A percentile compares a stretch with the other conserved stretches of the same genome.
Evolutionary conservation across 2,113 vertebrate genomes (phyloP).

Genomic region (Pitta sordida): DNA sequence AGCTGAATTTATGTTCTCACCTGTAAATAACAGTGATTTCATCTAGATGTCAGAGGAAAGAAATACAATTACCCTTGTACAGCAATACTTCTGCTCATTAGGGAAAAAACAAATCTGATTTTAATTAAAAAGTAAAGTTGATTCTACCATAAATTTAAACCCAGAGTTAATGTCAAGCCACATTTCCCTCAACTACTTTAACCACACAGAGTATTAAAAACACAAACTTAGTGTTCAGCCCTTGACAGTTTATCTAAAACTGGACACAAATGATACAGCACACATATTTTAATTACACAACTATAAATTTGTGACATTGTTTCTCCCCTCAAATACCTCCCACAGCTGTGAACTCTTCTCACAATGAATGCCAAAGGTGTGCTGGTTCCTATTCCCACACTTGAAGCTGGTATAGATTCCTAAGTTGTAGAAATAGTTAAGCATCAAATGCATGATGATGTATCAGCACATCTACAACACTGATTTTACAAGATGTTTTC

Average conservation of each 20-base stretch:
- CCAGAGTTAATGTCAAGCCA: not conserved
- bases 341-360: not conserved
- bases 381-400: not conserved
- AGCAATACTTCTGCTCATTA: not conserved
- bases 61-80: not conserved
- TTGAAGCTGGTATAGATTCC: not conserved
- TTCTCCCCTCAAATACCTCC: not conserved
- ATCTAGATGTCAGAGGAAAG: not conserved
- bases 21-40: not conserved
- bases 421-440: conserved; percentile 37
- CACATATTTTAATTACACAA: not conserved
- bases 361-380: not conserved
- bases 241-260: not conserved
- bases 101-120: not conserved
- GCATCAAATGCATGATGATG: conserved; percentile 15
- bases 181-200: not conserved
- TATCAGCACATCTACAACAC: not conserved
- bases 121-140: not conserved
- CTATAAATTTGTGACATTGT: not conserved
- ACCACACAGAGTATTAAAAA: rapidly evolving
- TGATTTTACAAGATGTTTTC: not conserved
- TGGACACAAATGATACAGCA: not conserved
- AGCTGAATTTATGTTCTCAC: not conserved
- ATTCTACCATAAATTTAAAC: not conserved
- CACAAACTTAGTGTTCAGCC: not conserved